phyloP scores from a whole-genome alignment of 2,888 invertebrate genomes.

The Drosophila suboccidentalis region DNA sequence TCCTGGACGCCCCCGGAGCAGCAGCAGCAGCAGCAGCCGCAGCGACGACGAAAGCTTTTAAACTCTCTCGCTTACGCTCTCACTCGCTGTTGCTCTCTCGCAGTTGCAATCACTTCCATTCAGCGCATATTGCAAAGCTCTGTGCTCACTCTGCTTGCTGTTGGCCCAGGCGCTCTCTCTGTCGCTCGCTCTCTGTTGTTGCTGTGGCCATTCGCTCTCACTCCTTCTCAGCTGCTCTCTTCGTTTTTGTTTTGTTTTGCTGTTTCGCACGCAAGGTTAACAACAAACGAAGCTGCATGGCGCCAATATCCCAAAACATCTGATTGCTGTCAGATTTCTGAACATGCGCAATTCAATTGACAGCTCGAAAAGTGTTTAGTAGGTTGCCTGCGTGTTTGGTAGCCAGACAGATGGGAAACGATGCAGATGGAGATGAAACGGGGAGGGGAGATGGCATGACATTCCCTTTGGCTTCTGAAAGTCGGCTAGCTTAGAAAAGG shows the following conservation, averaged over 20 bases:
- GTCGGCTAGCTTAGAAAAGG: not conserved
- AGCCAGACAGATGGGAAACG: slow-evolving; percentile 1
- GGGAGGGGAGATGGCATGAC: not conserved
- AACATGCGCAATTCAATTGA: slow-evolving; percentile 65
- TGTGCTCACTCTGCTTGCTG: slow-evolving; percentile 26
- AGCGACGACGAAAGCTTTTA: slow-evolving; percentile 62
- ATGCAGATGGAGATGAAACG: slow-evolving; percentile 9
- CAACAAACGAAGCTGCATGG: slow-evolving; percentile 66
- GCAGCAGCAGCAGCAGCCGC: slow-evolving; percentile 42
- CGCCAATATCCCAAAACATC: slow-evolving; percentile 75
- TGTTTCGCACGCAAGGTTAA: slow-evolving; percentile 71
- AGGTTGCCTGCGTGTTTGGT: slow-evolving; percentile 13
- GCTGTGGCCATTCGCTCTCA: slow-evolving; percentile 7
- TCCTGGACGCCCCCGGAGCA: slow-evolving; percentile 81
- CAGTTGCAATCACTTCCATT: slow-evolving; percentile 58
- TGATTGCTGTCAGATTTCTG: slow-evolving; percentile 73
- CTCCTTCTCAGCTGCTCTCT: slow-evolving; percentile 27
- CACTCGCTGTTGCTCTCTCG: slow-evolving; percentile 23
- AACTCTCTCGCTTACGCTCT: slow-evolving; percentile 15
- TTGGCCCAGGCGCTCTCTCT: slow-evolving; percentile 40
- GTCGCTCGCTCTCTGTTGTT: slow-evolving; percentile 14
- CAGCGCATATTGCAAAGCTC: slow-evolving; percentile 60
- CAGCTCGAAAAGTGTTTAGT: slow-evolving; percentile 21
- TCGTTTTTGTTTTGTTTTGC: slow-evolving; percentile 75
- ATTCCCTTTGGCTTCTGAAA: not conserved